Conservation (phyloP, 2,888 invertebrate genomes). For the Parapristionchus giblindavisi region DNA sequence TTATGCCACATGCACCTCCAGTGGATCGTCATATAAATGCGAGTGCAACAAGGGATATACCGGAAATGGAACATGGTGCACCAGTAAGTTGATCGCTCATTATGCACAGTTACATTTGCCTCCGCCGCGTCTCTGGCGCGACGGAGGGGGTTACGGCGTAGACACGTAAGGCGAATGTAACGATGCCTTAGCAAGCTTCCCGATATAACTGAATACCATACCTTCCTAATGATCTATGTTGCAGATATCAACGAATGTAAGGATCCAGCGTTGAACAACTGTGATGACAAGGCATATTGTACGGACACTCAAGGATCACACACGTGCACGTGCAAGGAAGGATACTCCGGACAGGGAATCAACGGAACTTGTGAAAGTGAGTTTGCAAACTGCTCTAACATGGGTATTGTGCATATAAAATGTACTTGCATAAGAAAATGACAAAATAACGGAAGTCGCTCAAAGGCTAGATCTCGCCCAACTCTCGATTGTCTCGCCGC, state of each 20-base stretch:
- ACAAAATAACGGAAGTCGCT: background rate
- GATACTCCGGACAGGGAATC: slow-evolving; percentile 35
- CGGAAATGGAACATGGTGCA: slow-evolving; percentile 39
- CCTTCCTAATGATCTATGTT: no score
- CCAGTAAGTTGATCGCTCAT: slow-evolving; percentile 5
- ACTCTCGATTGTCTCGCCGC: no score
- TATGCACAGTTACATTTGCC: background rate
- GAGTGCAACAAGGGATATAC: slow-evolving; percentile 28
- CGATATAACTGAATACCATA: no score
- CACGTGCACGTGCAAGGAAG: slow-evolving; percentile 34
- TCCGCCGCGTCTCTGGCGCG: no score
- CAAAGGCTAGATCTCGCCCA: background rate
- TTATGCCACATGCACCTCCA: slow-evolving; percentile 12
- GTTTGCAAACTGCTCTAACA: background rate
- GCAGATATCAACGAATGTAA: slow-evolving; percentile 35
- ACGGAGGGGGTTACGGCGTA: no score
- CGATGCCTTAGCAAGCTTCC: no score
- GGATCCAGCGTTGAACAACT: slow-evolving; percentile 15
- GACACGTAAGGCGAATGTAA: no score
- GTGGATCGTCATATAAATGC: slow-evolving; percentile 31
- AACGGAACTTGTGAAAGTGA: slow-evolving; percentile 30
- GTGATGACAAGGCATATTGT: slow-evolving; percentile 33
- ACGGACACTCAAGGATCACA: slow-evolving; percentile 32
- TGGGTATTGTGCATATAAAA: no score
- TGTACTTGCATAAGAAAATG: background rate